Base-by-base conservation (phyloP, 2,888 invertebrate species). In the Caenorhabditis imperialis region DNA sequence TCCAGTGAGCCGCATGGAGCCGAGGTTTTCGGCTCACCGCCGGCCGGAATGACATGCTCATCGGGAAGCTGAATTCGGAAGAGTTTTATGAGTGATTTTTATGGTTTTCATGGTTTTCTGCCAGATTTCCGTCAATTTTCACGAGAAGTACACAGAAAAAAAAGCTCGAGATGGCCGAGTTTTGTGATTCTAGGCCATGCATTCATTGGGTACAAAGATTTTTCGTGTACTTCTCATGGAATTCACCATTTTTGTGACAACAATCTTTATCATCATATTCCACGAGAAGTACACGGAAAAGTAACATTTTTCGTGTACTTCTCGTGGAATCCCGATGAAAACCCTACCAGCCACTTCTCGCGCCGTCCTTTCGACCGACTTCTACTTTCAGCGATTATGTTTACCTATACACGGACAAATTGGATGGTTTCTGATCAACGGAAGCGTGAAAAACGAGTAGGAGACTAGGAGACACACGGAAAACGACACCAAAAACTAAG, bases 11-110 rank as follows among this genome's bases (percentile, higher is more conserved):
- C 61, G 20, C 18, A 50, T 7, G 55, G 42, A 20, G 72, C 58
- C 20, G 51, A 4, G 30, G 61, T 33, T 14, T 50, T 14, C 23
- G n/a, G 44, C 35, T 78, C 78, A 12, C 73, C 73, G 30, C 78
- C 75, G 22, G 75, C 74, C 44, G 75, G 75, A 58, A 75, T 75
- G 44, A 75, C 72, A 73, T 78, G 71, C 62, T 78, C 78, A 57
- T 72, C 75, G 22, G 78, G 78, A 55, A 75, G 67, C 78, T 78
- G 72, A 38, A 77, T 63, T 18, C n/a, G 20, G 42, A n/a, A n/a
- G n/a, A n/a, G n/a, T n/a, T n/a, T n/a, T n/a, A n/a, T n/a, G n/a
- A n/a, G n/a, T n/a, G n/a, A n/a, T n/a, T n/a, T n/a, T n/a, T n/a
- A n/a, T n/a, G n/a, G n/a, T n/a, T n/a, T n/a, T n/a, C n/a, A n/a